Base-by-base conservation (phyloP, 2,113 vertebrate genomes). In the Merops nubicus region DNA sequence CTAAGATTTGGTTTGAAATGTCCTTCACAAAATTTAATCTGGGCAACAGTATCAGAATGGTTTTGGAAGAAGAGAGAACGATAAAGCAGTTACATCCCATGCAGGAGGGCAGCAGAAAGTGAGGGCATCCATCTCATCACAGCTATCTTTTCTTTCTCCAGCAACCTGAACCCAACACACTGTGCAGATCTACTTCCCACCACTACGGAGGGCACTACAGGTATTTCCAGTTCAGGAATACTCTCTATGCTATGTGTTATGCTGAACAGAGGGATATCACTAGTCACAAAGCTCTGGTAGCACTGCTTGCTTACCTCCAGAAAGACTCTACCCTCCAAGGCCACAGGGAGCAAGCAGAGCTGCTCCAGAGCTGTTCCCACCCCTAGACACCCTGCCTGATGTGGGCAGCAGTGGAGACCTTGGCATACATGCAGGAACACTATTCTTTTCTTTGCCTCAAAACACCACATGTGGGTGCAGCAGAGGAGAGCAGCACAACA, bases 1-100 rank as follows among this genome's bases (percentile, higher is more conserved):
- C 96, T 92, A 96, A 72, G 64, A 86, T 92, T 83, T 47, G 60
- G 38, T 88, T 94, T 91, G n/a, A 95, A 94, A 81, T 43, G 91
- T 81, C 95, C 87, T 87, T 87, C 86, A 64, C 73, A 91, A 96
- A 94, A 96, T 96, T 88, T 94, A 72, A 95, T 95, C 91, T 91
- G 86, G 91, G 92, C 91, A 95, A 92, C 74, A 75, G 69, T 75
- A 92, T 79, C 60, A 0, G 86, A 91, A 90, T 70, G 68, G 56
- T 40, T 92, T 86, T 48, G 38, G 51, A 77, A 94, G 76, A 91
- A 67, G 42, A 93, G 51, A 93, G 69, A 64, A 75, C 10, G 9
- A 79, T 86, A 93, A 95, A 94, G 93, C 95, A 94, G 94, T 95
- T 96, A 89, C 75, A 89, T 68, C 62, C 86, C 68, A 68, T 38